phyloP scores from a whole-genome alignment of 2,797 vertebrate genomes.

The Acrocephalus scirpaceus region DNA sequence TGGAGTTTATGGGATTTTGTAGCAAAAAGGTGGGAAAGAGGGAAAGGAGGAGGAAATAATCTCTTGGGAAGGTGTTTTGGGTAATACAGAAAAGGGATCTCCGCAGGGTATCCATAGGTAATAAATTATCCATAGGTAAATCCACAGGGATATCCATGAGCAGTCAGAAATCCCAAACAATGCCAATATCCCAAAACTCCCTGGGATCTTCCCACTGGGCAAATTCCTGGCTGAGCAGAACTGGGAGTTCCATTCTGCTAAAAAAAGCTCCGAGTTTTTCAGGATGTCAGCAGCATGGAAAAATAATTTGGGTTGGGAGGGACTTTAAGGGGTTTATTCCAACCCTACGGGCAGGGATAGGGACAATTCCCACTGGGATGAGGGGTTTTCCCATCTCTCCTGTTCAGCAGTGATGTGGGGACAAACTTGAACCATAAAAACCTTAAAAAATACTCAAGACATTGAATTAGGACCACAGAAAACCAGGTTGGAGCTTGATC shows the following conservation, averaged over 20 bases:
- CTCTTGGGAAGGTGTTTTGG: not conserved
- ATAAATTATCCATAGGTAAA: not conserved
- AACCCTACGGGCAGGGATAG: no score
- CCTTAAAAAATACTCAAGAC: accelerated
- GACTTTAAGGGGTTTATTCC: not conserved
- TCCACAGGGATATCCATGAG: not conserved
- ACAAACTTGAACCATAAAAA: not conserved
- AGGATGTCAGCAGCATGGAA: not conserved
- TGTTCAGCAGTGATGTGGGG: not conserved
- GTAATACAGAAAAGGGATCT: not conserved
- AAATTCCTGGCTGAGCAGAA: not conserved
- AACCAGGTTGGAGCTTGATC: not conserved
- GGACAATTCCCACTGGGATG: not conserved
- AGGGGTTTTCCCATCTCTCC: accelerated
- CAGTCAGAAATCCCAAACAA: not conserved
- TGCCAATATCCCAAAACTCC: not conserved
- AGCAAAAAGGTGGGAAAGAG: not conserved
- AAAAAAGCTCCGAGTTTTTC: accelerated
- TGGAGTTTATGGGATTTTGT: not conserved
- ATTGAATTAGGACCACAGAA: not conserved
- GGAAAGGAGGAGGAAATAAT: not conserved
- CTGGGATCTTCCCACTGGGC: not conserved
- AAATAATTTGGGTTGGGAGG: not conserved
- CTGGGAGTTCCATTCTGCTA: not conserved
- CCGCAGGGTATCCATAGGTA: not conserved